Percentiles rank a stretch among this genome's conserved stretches.
Evolutionary conservation across 2,888 invertebrate species (phyloP).

Genomic region (Horisme vitalbata): DNA sequence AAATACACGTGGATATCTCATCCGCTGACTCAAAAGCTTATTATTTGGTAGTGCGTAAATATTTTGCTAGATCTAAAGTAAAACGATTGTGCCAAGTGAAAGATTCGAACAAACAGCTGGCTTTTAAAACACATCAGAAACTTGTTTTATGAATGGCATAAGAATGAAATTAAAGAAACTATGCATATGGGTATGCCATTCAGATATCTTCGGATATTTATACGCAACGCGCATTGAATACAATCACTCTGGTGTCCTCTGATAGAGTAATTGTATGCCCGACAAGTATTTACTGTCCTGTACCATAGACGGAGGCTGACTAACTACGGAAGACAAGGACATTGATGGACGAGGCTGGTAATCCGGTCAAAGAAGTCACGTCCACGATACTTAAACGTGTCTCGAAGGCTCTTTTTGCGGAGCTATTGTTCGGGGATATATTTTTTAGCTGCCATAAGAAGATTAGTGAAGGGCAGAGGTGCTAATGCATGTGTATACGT

Average conservation of each 20-base stretch:
- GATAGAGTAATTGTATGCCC: conserved; percentile 50
- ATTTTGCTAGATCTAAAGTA: not conserved
- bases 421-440: conserved; percentile 53
- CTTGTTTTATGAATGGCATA: conserved; percentile 11
- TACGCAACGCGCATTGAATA: conserved; percentile 57
- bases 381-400: conserved; percentile 43
- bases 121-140: conserved; percentile 3
- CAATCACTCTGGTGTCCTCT: conserved; percentile 50
- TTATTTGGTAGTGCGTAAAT: conserved; percentile 4
- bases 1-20: conserved; percentile 42
- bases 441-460: conserved; percentile 63
- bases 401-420: conserved; percentile 50
- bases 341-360: conserved; percentile 46
- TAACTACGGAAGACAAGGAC: conserved; percentile 62
- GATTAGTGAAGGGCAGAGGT: conserved; percentile 77
- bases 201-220: conserved; percentile 32
- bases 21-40: conserved; percentile 37
- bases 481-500: conserved; percentile 75
- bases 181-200: conserved; percentile 16
- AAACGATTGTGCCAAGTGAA: not conserved
- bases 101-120: not conserved
- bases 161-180: conserved; percentile 16
- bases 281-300: conserved; percentile 57
- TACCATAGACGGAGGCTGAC: conserved; percentile 48
- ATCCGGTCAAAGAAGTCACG: conserved; percentile 61